Evolutionary conservation across 2,797 vertebrate species (phyloP).

Genomic region (Periparus ater): DNA sequence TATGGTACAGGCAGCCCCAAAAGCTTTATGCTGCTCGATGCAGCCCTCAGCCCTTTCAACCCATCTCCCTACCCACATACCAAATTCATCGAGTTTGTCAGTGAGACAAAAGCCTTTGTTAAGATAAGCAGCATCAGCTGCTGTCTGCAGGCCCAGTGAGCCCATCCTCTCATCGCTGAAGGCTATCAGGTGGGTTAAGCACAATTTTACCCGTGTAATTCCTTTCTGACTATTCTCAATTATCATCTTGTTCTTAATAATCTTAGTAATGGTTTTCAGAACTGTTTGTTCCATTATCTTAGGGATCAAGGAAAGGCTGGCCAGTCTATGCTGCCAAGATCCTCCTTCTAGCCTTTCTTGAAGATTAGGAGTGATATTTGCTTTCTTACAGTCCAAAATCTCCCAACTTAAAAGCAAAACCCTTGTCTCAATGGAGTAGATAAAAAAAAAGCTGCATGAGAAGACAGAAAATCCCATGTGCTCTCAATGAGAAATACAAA

Average conservation of each 20-base stretch:
- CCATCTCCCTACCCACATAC: accelerated
- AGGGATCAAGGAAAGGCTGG: not conserved
- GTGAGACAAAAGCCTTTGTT: not conserved
- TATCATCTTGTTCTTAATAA: not conserved
- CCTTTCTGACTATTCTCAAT: not conserved
- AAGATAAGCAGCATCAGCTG: not conserved
- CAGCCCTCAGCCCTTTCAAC: not conserved
- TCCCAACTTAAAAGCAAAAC: not conserved
- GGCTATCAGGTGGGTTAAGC: not conserved
- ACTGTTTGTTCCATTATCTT: not conserved
- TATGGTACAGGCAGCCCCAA: not conserved
- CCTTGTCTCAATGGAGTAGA: not conserved
- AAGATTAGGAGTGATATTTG: not conserved
- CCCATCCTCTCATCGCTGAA: not conserved
- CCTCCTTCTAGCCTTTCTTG: not conserved
- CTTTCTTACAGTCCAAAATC: not conserved
- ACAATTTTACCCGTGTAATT: not conserved
- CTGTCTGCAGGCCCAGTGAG: not conserved
- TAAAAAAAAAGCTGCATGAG: not conserved
- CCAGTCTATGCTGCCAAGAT: not conserved
- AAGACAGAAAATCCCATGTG: not conserved
- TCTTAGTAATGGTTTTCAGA: not conserved
- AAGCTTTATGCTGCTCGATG: not conserved
- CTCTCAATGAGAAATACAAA: not conserved
- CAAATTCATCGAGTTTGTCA: not conserved